Evolutionary conservation across 2,797 vertebrate genomes (phyloP), one percentile per base, ranked within the genome.

Genomic region (Epinephelus coioides): DNA sequence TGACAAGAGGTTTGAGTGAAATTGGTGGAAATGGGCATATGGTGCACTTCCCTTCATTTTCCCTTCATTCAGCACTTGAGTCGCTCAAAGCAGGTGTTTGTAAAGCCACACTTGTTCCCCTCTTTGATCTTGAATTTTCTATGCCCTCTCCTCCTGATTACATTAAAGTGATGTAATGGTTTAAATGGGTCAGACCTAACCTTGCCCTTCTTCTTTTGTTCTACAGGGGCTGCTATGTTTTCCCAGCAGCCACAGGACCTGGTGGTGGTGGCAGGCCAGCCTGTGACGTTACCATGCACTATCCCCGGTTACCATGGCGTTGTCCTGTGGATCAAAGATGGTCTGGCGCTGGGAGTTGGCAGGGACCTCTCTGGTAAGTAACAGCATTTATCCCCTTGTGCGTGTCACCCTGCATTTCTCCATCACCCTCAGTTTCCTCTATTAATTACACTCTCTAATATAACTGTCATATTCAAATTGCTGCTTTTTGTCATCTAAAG

Each of bases 301-400:
- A 98, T 99, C 83, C 97, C 98, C 0, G 96, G 97, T 56, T 99
- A 99, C 38, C 97, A 97, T 18, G 98, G 98, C 2, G 96, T 99
- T 0, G 97, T 99, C 63, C 96, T 99, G 38, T 99, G 98, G 98
- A 98, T 99, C 88, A 99, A 99, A 88, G 97, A 99, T 0, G 98
- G 98, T 71, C 92, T 99, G 46, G 98, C 98, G 2, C 94, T 99
- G 0, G 98, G 98, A 0, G 97, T 99, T 3, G 98, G 98, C 72
- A 95, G 98, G 82, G 98, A 99, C 82, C 98, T 99, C 70, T 96
- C 97, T 50, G 97, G 98, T 99, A 95, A 95, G 82, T 7, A 78
- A 59, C 49, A 18, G 13, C 63, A 66, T 74, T 46, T 62, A 76
- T 67, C 44, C 64, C 49, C 51, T 71, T 61, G 38, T 65, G 57